Conservation (phyloP, 2,888 invertebrate species). For the Hirtodrosophila histrioides region DNA sequence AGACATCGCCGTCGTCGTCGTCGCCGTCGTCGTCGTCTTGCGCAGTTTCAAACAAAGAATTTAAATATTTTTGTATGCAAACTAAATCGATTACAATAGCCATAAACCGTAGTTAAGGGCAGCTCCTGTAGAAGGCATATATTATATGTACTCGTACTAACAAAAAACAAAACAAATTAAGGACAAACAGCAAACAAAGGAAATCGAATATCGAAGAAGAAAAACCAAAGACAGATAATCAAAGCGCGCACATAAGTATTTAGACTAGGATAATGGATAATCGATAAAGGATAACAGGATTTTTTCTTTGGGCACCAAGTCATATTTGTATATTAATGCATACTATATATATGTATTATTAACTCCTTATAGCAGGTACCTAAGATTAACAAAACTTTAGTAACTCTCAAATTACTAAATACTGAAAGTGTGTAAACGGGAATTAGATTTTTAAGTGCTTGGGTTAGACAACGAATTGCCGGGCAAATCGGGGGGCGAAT, state of each 20-base stretch:
- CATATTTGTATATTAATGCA: conserved; percentile 14
- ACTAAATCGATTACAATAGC: conserved; percentile 37
- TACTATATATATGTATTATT: conserved; percentile 7
- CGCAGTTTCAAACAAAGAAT: conserved; percentile 69
- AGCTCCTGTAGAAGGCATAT: conserved; percentile 21
- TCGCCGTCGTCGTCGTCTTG: conserved; percentile 25
- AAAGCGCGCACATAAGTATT: conserved; percentile 59
- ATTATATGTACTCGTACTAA: too few species aligned
- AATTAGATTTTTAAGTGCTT: conserved; percentile 51
- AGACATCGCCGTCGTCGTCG: conserved; percentile 12
- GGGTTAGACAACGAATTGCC: conserved; percentile 74
- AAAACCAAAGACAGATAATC: conserved; percentile 70
- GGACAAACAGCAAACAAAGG: conserved; percentile 8
- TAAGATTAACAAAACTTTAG: conserved; percentile 29
- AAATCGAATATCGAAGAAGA: conserved; percentile 5
- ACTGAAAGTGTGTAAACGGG: conserved; percentile 1
- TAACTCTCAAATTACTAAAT: not conserved
- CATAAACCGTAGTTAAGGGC: conserved; percentile 39
- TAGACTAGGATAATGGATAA: conserved; percentile 17
- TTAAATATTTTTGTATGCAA: conserved; percentile 76
- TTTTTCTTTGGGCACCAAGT: conserved; percentile 64
- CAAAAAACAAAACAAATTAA: too few species aligned
- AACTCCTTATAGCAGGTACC: conserved; percentile 46
- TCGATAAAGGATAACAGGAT: conserved; percentile 9
- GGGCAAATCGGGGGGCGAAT: conserved; percentile 39